Percentiles rank a stretch among this genome's conserved stretches.
Conservation (phyloP, 2,113 vertebrate species). For the Limnothrissa miodon region DNA sequence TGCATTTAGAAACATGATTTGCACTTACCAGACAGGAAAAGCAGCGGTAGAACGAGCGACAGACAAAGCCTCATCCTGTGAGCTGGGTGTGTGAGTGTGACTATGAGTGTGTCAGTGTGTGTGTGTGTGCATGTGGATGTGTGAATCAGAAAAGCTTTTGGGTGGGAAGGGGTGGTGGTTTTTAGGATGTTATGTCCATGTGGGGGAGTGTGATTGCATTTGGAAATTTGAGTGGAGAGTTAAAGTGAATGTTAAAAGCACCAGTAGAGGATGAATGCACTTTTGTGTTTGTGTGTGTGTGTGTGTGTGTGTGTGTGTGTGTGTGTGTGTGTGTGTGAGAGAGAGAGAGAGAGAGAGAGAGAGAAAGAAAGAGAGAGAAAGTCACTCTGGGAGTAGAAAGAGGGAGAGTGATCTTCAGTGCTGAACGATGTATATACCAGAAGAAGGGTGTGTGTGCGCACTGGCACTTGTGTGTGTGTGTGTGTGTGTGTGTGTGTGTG, state of each 20-base stretch:
- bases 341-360: too few species aligned
- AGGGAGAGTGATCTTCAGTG: not conserved
- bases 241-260: not conserved
- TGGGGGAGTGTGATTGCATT: not conserved
- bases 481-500: slow-evolving; percentile 6
- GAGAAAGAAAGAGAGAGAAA: too few species aligned
- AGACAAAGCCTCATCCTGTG: not conserved
- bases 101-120: not conserved
- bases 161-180: not conserved
- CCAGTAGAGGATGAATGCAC: not conserved
- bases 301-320: not conserved
- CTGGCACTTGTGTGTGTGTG: not conserved
- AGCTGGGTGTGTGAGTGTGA: not conserved
- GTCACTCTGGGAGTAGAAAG: not conserved
- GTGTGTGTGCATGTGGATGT: not conserved
- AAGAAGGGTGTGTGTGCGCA: not conserved
- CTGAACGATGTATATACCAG: not conserved
- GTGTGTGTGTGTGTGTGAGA: too few species aligned
- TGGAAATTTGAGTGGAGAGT: not conserved
- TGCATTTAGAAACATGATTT: not conserved
- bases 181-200: not conserved
- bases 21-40: not conserved
- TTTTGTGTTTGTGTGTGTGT: not conserved
- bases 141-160: not conserved
- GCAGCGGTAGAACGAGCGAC: not conserved